phyloP scores from a whole-genome alignment of 2,888 invertebrate genomes.

The Ganaspis brasiliensis region DNA sequence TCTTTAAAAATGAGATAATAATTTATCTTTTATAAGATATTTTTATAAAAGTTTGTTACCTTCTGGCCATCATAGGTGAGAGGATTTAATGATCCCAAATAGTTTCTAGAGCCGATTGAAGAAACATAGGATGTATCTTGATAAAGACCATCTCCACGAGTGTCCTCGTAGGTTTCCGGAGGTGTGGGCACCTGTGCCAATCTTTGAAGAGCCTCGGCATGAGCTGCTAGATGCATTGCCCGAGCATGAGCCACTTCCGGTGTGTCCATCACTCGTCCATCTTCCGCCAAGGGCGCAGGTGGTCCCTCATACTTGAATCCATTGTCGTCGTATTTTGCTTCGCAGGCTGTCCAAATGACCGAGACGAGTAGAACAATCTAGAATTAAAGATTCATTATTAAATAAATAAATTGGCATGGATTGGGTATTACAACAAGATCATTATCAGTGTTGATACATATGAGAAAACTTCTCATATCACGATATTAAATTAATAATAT shows the following conservation, averaged over 20 bases:
- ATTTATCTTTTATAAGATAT: no score
- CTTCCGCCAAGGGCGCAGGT: constrained; percentile 77
- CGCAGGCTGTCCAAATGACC: not conserved
- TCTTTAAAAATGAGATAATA: no score
- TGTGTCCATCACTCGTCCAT: constrained; percentile 76
- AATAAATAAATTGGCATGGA: not conserved
- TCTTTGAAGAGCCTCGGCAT: constrained; percentile 64
- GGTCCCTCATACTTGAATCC: constrained; percentile 66
- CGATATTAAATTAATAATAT: no score
- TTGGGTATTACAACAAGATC: no score
- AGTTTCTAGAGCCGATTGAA: constrained; percentile 45
- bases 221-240: constrained; percentile 68
- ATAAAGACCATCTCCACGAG: constrained; percentile 18
- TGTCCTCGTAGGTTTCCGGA: constrained; percentile 32
- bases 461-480: no score
- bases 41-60: not conserved
- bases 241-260: constrained; percentile 76
- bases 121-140: constrained; percentile 22
- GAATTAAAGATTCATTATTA: not conserved
- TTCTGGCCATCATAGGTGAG: constrained; percentile 67
- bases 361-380: not conserved
- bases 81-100: constrained; percentile 71
- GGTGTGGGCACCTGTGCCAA: constrained; percentile 45
- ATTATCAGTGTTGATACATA: no score
- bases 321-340: constrained; percentile 37